Evolutionary conservation across 2,113 vertebrate genomes (phyloP).

Genomic region (Callaeas wilsoni): DNA sequence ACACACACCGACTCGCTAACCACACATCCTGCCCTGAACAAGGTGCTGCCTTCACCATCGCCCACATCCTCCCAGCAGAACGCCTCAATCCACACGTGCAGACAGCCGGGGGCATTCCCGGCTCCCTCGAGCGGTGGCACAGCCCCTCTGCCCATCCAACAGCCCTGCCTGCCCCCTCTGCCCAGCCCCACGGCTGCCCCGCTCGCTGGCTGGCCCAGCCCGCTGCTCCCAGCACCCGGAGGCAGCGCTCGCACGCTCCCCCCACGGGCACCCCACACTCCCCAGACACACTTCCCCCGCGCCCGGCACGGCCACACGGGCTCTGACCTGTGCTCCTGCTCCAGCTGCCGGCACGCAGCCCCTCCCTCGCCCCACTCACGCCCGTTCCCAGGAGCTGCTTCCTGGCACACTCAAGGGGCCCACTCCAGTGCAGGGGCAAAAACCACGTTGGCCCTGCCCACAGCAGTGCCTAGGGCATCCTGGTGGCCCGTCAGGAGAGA

Average conservation of each 20-base stretch:
- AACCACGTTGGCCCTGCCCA: neutral
- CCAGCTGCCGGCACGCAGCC: too few species aligned
- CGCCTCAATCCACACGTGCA: neutral
- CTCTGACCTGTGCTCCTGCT: neutral
- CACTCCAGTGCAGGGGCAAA: neutral
- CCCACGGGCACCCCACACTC: neutral
- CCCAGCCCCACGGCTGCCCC: neutral
- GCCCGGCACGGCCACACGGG: neutral
- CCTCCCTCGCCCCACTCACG: neutral
- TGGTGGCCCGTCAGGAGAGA: neutral
- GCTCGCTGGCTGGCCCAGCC: neutral
- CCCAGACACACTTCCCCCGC: neutral
- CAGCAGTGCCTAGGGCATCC: too few species aligned
- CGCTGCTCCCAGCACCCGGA: neutral
- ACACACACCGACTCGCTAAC: neutral
- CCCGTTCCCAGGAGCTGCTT: too few species aligned
- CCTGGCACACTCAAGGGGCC: neutral
- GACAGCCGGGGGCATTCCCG: neutral
- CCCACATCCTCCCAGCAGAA: neutral
- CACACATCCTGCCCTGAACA: neutral
- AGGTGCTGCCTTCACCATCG: neutral
- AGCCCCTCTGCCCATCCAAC: neutral
- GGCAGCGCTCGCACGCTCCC: neutral
- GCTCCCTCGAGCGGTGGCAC: neutral
- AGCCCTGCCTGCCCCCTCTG: neutral